These are phyloP conservation scores for Pteria penguin DNA, from an alignment of 2,888 invertebrate genomes.

Conservation along the genomic window DNA sequence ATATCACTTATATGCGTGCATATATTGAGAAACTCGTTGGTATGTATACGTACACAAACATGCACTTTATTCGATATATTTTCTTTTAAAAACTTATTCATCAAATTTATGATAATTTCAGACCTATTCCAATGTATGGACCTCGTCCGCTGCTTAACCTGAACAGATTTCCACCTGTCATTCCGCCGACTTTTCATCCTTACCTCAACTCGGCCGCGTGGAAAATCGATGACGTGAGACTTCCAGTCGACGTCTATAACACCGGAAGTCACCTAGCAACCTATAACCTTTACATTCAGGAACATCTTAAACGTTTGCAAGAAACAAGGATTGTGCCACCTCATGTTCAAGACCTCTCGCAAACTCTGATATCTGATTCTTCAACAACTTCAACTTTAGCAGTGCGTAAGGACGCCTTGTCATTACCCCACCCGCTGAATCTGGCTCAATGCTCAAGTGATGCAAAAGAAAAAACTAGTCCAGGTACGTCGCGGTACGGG, in stretches of 20 bases:
- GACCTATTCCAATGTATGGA: constrained; percentile 67
- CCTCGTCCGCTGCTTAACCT: constrained; percentile 48
- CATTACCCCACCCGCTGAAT: not conserved
- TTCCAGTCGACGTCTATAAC: constrained; percentile 13
- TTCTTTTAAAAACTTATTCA: too few relatives aligned
- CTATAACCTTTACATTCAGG: constrained; percentile 36
- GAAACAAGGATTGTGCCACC: not conserved
- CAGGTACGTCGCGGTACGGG: not conserved
- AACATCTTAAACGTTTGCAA: constrained; percentile 46
- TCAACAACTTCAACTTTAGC: not conserved
- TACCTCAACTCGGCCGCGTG: constrained; percentile 13
- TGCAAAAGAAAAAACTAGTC: not conserved
- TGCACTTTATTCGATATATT: too few relatives aligned
- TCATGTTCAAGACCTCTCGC: not conserved
- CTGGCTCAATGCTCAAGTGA: not conserved
- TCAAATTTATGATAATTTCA: constrained; percentile 49
- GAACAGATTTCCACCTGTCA: constrained; percentile 13
- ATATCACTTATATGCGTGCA: too few relatives aligned
- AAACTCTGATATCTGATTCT: not conserved
- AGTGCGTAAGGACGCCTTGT: not conserved
- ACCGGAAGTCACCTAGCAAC: constrained; percentile 18
- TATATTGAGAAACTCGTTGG: too few relatives aligned
- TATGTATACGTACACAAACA: too few relatives aligned
- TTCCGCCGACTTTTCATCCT: constrained; percentile 39
- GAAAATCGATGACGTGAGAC: constrained; percentile 18